Evolutionary conservation across 2,888 invertebrate species (phyloP).

Genomic region (Folsomia candida): DNA sequence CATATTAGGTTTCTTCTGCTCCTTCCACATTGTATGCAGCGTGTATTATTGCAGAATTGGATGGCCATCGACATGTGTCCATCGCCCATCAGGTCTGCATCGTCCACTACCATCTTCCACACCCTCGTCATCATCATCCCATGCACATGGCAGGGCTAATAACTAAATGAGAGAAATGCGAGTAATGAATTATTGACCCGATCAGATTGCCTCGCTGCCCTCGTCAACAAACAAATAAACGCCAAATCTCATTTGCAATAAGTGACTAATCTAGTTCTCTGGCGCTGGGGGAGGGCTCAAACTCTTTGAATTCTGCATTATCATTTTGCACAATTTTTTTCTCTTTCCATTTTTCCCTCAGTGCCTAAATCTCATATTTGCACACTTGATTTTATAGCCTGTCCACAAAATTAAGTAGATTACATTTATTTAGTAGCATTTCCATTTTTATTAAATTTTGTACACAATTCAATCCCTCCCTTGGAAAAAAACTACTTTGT

Average conservation of each 20-base stretch:
- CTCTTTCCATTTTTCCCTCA: no score
- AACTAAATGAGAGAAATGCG: background rate
- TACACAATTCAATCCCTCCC: no score
- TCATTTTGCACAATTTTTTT: background rate
- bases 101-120: background rate
- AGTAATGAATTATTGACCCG: background rate
- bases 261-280: background rate
- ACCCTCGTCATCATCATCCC: background rate
- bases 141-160: background rate
- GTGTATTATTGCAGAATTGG: background rate
- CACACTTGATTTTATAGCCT: no score
- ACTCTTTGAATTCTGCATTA: no score
- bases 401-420: no score
- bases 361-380: no score
- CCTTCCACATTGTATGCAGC: no score
- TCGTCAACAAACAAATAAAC: background rate
- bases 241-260: background rate
- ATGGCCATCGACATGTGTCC: background rate
- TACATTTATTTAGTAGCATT: no score
- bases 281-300: background rate
- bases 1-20: no score
- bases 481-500: no score
- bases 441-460: no score
- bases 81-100: background rate
- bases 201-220: background rate